Conservation (phyloP, 2,113 vertebrate species). For the Antennarius striatus region DNA sequence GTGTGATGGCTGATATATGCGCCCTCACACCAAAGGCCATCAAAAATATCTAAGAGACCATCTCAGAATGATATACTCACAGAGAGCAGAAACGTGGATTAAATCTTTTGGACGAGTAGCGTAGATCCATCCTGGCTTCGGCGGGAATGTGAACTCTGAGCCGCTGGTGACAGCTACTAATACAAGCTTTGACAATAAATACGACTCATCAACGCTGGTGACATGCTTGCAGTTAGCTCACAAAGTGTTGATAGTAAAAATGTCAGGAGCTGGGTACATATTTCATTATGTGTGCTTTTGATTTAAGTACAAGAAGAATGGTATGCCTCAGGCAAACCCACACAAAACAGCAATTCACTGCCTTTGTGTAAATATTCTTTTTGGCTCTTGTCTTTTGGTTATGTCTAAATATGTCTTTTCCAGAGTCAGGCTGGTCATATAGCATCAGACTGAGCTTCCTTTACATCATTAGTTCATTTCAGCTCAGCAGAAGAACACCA, state of each 20-base stretch:
- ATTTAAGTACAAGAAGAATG: slow-evolving; percentile 61
- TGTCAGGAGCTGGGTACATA: slow-evolving; percentile 38
- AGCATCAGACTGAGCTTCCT: slow-evolving; percentile 33
- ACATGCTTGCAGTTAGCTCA: slow-evolving; percentile 26
- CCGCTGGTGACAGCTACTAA: slow-evolving; percentile 15
- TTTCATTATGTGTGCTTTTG: slow-evolving; percentile 59
- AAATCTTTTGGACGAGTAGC: background rate
- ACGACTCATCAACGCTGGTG: background rate
- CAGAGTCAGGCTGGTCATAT: slow-evolving; percentile 75
- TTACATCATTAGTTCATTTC: slow-evolving; percentile 29
- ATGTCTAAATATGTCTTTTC: slow-evolving; percentile 79
- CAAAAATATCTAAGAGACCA: slow-evolving; percentile 45
- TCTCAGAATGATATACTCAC: slow-evolving; percentile 15
- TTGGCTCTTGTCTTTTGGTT: slow-evolving; percentile 77
- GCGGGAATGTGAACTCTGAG: slow-evolving; percentile 12
- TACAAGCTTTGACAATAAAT: background rate
- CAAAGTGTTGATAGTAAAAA: slow-evolving; percentile 45
- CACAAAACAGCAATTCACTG: slow-evolving; percentile 80
- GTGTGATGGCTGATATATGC: slow-evolving; percentile 63
- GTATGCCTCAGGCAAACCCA: slow-evolving; percentile 78
- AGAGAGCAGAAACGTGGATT: slow-evolving; percentile 28
- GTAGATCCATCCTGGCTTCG: slow-evolving; percentile 9
- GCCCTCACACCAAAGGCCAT: slow-evolving; percentile 39
- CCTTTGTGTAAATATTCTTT: slow-evolving; percentile 87
- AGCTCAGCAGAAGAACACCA: no score